phyloP scores from a whole-genome alignment of 2,888 invertebrate species.

The Oeneis ivallda region DNA sequence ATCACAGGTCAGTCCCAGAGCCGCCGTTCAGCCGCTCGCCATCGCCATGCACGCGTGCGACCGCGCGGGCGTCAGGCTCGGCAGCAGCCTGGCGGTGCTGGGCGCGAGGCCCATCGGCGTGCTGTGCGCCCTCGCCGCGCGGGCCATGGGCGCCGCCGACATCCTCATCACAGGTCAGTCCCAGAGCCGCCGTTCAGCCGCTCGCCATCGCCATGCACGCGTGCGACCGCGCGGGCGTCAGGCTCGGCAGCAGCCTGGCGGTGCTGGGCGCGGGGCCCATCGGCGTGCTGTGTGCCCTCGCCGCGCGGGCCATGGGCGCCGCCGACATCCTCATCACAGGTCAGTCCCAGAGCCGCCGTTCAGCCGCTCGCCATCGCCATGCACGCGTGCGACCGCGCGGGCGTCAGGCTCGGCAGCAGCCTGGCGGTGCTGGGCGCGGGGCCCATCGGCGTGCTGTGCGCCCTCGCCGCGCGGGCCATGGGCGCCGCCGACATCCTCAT shows the following conservation, averaged over 20 bases:
- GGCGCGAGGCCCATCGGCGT: conserved; percentile 95
- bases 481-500: conserved; percentile 90
- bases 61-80: conserved; percentile 88
- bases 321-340: conserved; percentile 88
- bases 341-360: no score
- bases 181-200: no score
- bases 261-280: conserved; percentile 94
- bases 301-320: conserved; percentile 93
- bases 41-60: conserved; percentile 97
- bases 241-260: conserved; percentile 85
- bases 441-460: conserved; percentile 91
- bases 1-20: conserved; percentile 85
- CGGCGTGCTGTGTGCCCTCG: conserved; percentile 89
- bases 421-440: conserved; percentile 91
- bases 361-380: conserved; percentile 97
- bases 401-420: conserved; percentile 85
- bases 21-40: no score
- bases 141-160: conserved; percentile 91
- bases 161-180: conserved; percentile 87
- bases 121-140: conserved; percentile 88
- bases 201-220: conserved; percentile 97
- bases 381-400: conserved; percentile 93
- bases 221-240: conserved; percentile 90
- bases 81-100: conserved; percentile 86
- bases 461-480: conserved; percentile 91